phyloP scores from a whole-genome alignment of 2,113 vertebrate species.

The Apteryx mantelli region DNA sequence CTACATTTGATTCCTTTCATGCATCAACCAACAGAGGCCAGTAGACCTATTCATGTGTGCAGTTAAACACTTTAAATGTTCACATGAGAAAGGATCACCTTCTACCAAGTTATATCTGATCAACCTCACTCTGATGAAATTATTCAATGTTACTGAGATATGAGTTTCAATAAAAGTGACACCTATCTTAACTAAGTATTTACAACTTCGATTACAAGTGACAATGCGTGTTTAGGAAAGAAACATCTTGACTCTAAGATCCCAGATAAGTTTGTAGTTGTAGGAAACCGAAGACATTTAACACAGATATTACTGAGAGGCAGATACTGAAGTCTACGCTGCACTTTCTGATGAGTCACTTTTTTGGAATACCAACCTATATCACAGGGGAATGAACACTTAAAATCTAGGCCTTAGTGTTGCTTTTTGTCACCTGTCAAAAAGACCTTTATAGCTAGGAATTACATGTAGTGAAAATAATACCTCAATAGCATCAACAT shows the following conservation, averaged over 20 bases:
- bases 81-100: neutral
- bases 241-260: neutral
- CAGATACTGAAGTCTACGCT: neutral
- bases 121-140: neutral
- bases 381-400: fast-evolving
- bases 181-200: neutral
- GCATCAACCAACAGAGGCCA: neutral
- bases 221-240: neutral
- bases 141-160: neutral
- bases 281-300: neutral
- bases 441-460: neutral
- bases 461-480: neutral
- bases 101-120: neutral
- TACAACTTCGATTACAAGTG: neutral
- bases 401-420: neutral
- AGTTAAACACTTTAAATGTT: neutral
- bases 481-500: conserved; percentile 39
- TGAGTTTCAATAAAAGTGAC: neutral
- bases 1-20: neutral
- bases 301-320: neutral
- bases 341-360: neutral
- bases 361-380: neutral
- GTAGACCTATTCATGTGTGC: neutral
- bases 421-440: neutral
- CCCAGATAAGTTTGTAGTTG: neutral